Percentiles rank a stretch among this genome's conserved stretches.
phyloP scores from a whole-genome alignment of 2,888 invertebrate species.

The Sclerodermus sp. region DNA sequence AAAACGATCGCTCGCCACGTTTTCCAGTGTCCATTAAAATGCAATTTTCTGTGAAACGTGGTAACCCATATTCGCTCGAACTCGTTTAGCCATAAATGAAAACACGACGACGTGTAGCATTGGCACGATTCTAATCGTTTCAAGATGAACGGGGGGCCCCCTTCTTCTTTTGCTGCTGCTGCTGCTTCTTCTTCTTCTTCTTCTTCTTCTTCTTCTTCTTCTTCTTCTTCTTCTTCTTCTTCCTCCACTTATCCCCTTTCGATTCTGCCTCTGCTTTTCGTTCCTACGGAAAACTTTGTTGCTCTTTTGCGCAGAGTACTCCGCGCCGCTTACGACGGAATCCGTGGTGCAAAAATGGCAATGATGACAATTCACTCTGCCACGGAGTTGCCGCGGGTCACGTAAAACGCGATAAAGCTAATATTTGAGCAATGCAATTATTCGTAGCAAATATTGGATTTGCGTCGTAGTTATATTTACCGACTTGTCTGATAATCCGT shows the following conservation, averaged over 20 bases:
- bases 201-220: slow-evolving; percentile 5
- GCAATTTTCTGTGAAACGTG: not conserved
- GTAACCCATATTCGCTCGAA: slow-evolving; percentile 7
- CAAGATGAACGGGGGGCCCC: slow-evolving; percentile 31
- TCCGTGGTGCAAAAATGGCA: no score
- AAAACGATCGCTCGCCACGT: not conserved
- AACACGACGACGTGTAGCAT: slow-evolving; percentile 23
- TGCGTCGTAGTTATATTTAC: no score
- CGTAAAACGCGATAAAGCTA: no score
- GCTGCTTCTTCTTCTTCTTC: slow-evolving; percentile 4
- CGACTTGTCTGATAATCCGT: no score
- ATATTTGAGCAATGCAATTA: no score
- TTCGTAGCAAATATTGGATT: no score
- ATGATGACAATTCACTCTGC: no score
- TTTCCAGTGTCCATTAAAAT: not conserved
- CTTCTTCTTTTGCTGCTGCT: slow-evolving; percentile 2
- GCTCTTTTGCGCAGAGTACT: no score
- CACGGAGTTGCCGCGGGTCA: no score
- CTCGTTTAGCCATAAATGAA: slow-evolving; percentile 36
- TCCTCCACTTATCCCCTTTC: not conserved
- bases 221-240: not conserved
- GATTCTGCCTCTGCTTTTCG: not conserved
- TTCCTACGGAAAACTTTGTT: no score
- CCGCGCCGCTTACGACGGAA: no score
- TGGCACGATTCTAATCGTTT: slow-evolving; percentile 39